Evolutionary conservation across 2,797 vertebrate species (phyloP).

Genomic region (Megaceryle alcyon): DNA sequence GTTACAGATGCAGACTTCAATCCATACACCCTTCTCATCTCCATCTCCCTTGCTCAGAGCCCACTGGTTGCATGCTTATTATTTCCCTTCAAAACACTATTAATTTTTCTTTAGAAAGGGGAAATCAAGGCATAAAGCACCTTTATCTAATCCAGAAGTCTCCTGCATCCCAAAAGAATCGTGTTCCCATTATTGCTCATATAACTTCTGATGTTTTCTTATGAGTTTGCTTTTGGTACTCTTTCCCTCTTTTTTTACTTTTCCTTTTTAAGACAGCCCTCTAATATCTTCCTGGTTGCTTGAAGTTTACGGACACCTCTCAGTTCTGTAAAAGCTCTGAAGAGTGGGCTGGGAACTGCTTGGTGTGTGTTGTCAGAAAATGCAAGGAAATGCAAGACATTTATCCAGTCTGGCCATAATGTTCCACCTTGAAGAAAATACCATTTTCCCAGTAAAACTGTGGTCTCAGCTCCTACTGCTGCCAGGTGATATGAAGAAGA

Average conservation of each 20-base stretch:
- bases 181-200: neutral
- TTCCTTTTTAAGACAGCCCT: slow-evolving; percentile 1
- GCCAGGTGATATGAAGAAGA: neutral
- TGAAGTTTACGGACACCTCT: neutral
- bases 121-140: neutral
- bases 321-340: neutral
- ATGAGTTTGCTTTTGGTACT: neutral
- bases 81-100: neutral
- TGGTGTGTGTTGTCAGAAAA: neutral
- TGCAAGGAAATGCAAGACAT: neutral
- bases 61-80: neutral
- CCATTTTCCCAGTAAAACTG: neutral
- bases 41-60: neutral
- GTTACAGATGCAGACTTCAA: neutral
- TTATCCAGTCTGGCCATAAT: neutral
- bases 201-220: neutral
- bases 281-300: neutral
- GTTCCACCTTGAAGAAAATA: slow-evolving; percentile 7
- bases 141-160: neutral
- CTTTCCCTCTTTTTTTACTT: neutral
- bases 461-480: neutral
- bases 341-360: neutral
- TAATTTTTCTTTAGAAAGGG: neutral
- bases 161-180: neutral
- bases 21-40: fast-evolving